Percentiles rank a stretch among this genome's conserved stretches.
These are phyloP conservation scores for Heliconius ismenius DNA, from an alignment of 2,888 invertebrate species.

Conservation along the genomic window DNA sequence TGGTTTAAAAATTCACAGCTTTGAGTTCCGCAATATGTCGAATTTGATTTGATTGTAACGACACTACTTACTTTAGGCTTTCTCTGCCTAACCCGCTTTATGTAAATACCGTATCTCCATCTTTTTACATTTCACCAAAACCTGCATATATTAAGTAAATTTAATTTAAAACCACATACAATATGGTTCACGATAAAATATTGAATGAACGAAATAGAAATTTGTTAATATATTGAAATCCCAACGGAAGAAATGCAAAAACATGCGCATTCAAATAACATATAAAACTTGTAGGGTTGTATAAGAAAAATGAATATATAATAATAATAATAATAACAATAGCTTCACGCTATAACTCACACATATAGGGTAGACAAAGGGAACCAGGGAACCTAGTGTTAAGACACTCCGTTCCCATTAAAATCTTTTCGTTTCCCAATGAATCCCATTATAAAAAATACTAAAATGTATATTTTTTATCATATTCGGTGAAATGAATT, in stretches of 20 bases:
- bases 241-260: slow-evolving; percentile 23
- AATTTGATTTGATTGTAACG: background rate
- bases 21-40: background rate
- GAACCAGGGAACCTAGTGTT: background rate
- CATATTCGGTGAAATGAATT: too few species aligned
- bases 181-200: slow-evolving; percentile 18
- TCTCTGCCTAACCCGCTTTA: too few species aligned
- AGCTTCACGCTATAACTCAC: background rate
- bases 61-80: too few species aligned
- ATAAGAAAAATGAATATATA: slow-evolving; percentile 1
- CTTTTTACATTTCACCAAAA: background rate
- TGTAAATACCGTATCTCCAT: background rate
- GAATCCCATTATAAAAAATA: background rate
- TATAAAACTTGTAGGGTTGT: slow-evolving; percentile 24
- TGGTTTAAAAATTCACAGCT: background rate
- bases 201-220: slow-evolving; percentile 16
- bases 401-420: background rate
- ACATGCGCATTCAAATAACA: slow-evolving; percentile 21
- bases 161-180: slow-evolving; percentile 8
- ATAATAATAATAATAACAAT: background rate
- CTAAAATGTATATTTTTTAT: background rate
- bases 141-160: background rate
- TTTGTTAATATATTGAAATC: slow-evolving; percentile 26
- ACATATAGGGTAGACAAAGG: background rate
- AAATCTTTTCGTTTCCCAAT: background rate